A percentile compares a stretch with the other conserved stretches of the same genome.
Conservation (phyloP, 2,113 vertebrate genomes). For the Osmerus mordax region DNA sequence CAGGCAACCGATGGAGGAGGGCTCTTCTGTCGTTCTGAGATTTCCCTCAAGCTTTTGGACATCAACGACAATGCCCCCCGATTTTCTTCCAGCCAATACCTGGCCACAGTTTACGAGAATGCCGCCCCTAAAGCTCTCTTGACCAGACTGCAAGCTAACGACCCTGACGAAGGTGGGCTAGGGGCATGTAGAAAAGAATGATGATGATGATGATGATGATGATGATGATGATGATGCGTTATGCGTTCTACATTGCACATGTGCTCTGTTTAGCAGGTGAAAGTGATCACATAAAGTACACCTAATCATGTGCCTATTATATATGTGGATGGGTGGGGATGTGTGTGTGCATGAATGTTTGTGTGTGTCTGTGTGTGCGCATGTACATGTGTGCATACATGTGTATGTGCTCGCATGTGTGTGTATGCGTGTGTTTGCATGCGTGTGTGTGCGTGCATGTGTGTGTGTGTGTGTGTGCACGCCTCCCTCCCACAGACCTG, state of each 20-base stretch:
- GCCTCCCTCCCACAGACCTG: slow-evolving; percentile 68
- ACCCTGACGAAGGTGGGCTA: slow-evolving; percentile 87
- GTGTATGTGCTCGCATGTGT: not conserved
- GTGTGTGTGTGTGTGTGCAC: not conserved
- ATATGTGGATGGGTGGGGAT: too few species aligned
- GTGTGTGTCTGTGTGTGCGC: too few species aligned
- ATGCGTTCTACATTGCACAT: too few species aligned
- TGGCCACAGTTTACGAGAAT: slow-evolving; percentile 85
- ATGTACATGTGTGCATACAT: not conserved
- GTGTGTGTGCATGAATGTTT: too few species aligned
- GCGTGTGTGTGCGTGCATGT: not conserved
- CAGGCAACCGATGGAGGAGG: slow-evolving; percentile 93
- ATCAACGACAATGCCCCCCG: slow-evolving; percentile 92
- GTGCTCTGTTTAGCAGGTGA: too few species aligned
- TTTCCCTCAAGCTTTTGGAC: slow-evolving; percentile 84
- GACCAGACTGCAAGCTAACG: slow-evolving; percentile 86
- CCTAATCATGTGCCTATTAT: too few species aligned
- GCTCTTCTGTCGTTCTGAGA: slow-evolving; percentile 86
- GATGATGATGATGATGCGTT: too few species aligned
- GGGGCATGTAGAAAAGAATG: too few species aligned
- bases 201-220: too few species aligned
- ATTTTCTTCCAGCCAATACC: slow-evolving; percentile 82
- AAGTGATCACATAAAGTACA: too few species aligned
- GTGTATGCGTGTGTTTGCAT: not conserved
- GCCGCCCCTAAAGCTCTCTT: slow-evolving; percentile 85